phyloP scores from a whole-genome alignment of 2,113 vertebrate species.

The Lates calcarifer region DNA sequence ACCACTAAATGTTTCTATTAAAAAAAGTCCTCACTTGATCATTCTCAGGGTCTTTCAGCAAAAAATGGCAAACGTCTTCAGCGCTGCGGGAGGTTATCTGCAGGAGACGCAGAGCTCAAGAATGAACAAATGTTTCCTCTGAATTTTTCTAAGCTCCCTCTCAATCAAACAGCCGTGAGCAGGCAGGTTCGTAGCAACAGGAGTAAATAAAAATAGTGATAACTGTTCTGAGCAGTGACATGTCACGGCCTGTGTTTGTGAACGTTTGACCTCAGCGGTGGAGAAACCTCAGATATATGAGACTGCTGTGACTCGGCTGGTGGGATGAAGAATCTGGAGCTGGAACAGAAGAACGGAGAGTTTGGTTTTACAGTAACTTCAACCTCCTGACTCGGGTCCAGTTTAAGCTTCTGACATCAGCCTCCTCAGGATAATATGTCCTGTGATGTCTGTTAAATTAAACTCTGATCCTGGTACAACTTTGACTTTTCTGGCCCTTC shows the following conservation, averaged over 20 bases:
- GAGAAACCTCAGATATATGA: too few species aligned
- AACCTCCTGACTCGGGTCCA: not conserved
- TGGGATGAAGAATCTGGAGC: not conserved
- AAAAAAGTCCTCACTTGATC: not conserved
- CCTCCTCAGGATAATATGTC: too few species aligned
- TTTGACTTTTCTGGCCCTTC: too few species aligned
- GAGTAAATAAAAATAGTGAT: not conserved
- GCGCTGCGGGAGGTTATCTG: not conserved
- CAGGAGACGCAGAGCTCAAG: not conserved
- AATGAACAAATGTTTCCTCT: too few species aligned
- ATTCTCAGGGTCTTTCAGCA: too few species aligned
- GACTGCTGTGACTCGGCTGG: too few species aligned
- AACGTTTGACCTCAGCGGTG: not conserved
- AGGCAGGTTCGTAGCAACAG: too few species aligned
- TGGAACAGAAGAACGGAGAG: slow-evolving; percentile 16
- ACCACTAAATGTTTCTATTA: not conserved
- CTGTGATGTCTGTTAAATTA: not conserved
- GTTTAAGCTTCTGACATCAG: too few species aligned
- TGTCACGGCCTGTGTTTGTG: not conserved
- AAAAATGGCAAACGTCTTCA: not conserved
- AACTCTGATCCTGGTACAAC: not conserved
- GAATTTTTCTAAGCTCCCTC: not conserved
- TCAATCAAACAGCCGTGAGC: not conserved
- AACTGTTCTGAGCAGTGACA: too few species aligned
- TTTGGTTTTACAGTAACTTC: slow-evolving; percentile 30